Evolutionary conservation across 1,140 invertebrate species (phyloP).

Genomic region (Agrilus planipennis): DNA sequence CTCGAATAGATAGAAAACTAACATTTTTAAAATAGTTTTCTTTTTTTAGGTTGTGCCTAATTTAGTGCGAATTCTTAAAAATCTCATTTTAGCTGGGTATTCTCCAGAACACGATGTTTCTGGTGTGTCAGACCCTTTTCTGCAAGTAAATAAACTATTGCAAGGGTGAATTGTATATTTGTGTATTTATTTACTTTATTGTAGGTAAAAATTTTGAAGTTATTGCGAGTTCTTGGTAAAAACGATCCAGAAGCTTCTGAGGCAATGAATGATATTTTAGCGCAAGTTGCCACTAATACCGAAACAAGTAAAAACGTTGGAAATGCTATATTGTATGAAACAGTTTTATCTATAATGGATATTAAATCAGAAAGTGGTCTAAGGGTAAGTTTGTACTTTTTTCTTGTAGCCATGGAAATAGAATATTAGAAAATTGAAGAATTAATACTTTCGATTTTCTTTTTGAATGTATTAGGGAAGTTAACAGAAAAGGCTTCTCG

Average conservation of each 20-base stretch:
- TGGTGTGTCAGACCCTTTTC: slow-evolving; percentile 96
- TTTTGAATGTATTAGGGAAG: too few relatives aligned
- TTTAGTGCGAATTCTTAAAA: slow-evolving; percentile 95
- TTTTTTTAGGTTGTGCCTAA: slow-evolving; percentile 90
- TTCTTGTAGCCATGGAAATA: background rate
- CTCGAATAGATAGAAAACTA: too few relatives aligned
- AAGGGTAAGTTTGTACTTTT: slow-evolving; percentile 48
- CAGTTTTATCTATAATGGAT: slow-evolving; percentile 96
- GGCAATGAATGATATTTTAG: slow-evolving; percentile 99
- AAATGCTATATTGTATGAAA: slow-evolving; percentile 96
- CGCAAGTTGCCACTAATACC: slow-evolving; percentile 96
- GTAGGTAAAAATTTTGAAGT: slow-evolving; percentile 90
- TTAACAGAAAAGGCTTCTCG: too few relatives aligned
- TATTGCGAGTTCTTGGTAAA: slow-evolving; percentile 87
- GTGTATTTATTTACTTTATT: slow-evolving; percentile 16
- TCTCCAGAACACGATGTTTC: slow-evolving; percentile 99
- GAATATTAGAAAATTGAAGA: too few relatives aligned
- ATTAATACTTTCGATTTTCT: too few relatives aligned
- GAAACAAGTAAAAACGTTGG: slow-evolving; percentile 98
- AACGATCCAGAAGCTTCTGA: slow-evolving; percentile 96
- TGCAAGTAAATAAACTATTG: slow-evolving; percentile 59
- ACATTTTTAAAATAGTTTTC: too few relatives aligned
- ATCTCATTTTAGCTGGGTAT: slow-evolving; percentile 95
- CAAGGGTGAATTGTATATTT: background rate
- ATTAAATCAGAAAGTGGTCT: slow-evolving; percentile 92